A percentile compares a stretch with the other conserved stretches of the same genome.
phyloP scores from a whole-genome alignment of 2,113 vertebrate genomes.

The Paedocypris sp. region DNA sequence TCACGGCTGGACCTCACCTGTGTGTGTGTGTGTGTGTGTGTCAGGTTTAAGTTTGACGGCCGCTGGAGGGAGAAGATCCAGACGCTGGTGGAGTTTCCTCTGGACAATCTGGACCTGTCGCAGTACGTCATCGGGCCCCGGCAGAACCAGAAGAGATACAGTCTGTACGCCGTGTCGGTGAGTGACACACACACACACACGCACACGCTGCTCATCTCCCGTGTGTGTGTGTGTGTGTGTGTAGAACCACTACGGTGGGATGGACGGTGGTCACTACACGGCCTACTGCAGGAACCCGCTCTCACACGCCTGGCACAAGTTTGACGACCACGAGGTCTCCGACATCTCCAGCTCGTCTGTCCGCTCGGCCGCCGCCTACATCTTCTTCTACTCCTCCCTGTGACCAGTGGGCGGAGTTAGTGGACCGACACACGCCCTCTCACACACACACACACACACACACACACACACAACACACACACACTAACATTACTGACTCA shows the following conservation, averaged over 20 bases:
- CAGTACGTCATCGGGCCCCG: conserved; percentile 93
- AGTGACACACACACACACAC: conserved; percentile 49
- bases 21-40: conserved; percentile 8
- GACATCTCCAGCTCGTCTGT: conserved; percentile 82
- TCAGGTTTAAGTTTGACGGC: conserved; percentile 92
- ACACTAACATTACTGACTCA: too few relatives aligned
- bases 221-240: too few relatives aligned
- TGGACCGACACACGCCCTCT: too few relatives aligned
- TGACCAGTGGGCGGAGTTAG: too few relatives aligned
- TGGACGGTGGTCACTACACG: conserved; percentile 95
- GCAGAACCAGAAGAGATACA: conserved; percentile 78
- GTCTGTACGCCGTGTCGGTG: conserved; percentile 88
- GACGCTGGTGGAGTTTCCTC: conserved; percentile 83
- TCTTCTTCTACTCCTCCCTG: conserved; percentile 89
- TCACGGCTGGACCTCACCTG: too few relatives aligned
- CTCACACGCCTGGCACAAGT: conserved; percentile 90
- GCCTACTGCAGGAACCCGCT: conserved; percentile 84
- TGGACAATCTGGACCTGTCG: conserved; percentile 82
- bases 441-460: too few relatives aligned
- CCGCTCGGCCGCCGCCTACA: conserved; percentile 91
- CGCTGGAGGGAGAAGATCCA: conserved; percentile 97
- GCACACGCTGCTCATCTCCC: too few relatives aligned
- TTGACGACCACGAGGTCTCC: conserved; percentile 93
- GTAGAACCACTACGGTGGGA: conserved; percentile 92
- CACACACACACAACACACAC: too few relatives aligned